These are phyloP conservation scores for Scomber colias DNA, from an alignment of 2,113 vertebrate species.

Conservation along the genomic window DNA sequence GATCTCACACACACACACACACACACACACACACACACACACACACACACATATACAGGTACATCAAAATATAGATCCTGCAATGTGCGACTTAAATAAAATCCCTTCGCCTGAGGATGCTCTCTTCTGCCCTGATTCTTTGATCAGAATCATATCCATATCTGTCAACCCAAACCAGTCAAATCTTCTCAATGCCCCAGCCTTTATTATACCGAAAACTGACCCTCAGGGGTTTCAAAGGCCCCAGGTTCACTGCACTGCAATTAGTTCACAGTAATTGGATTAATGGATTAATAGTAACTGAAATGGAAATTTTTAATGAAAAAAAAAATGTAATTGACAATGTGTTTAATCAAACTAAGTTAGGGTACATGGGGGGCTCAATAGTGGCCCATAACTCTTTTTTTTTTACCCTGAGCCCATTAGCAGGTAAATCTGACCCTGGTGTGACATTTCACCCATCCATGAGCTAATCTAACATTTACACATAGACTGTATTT, in stretches of 20 bases:
- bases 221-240: background rate
- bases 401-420: no score
- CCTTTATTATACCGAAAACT: background rate
- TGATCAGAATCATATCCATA: background rate
- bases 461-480: background rate
- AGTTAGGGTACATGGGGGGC: no score
- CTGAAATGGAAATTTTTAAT: background rate
- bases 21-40: no score
- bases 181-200: background rate
- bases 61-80: no score
- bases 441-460: no score
- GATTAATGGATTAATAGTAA: conserved; percentile 21
- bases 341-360: no score
- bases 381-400: no score
- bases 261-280: conserved; percentile 21
- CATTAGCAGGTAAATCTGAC: no score
- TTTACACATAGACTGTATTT: background rate
- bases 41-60: no score
- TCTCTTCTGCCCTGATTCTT: background rate
- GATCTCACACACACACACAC: no score
- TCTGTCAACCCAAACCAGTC: background rate
- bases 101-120: background rate
- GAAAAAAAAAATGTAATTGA: no score
- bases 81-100: background rate
- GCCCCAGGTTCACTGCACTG: background rate